These are phyloP conservation scores for Dascyllus trimaculatus DNA, from an alignment of 2,113 vertebrate genomes.

Conservation along the genomic window DNA sequence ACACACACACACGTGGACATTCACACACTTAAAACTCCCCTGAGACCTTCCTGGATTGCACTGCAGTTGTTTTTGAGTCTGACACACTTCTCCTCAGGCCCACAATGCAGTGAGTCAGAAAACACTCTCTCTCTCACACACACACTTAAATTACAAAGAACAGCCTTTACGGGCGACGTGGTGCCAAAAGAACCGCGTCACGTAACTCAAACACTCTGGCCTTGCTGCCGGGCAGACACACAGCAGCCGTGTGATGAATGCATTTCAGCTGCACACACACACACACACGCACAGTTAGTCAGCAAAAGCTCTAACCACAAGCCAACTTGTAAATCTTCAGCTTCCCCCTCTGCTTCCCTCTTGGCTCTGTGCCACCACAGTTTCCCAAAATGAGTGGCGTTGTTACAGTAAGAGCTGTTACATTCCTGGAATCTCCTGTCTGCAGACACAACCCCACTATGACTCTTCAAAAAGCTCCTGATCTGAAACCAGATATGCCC, in stretches of 20 bases:
- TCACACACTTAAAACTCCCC: conserved; percentile 15
- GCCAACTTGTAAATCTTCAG: conserved; percentile 49
- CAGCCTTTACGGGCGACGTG: neutral
- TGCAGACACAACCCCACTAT: neutral
- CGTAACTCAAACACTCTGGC: conserved; percentile 17
- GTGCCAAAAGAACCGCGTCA: conserved; percentile 26
- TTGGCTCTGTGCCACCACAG: conserved; percentile 53
- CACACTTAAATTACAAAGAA: conserved; percentile 27
- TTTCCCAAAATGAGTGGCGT: conserved; percentile 72
- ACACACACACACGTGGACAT: conserved; percentile 15
- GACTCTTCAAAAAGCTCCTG: conserved; percentile 22
- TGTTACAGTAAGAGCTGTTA: conserved; percentile 65
- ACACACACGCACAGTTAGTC: conserved; percentile 45
- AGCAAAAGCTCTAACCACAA: conserved; percentile 44
- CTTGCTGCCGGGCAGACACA: conserved; percentile 16
- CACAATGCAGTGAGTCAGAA: conserved; percentile 65
- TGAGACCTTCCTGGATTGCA: conserved; percentile 33
- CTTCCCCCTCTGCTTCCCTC: conserved; percentile 34
- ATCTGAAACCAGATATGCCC: neutral
- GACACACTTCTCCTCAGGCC: conserved; percentile 45
- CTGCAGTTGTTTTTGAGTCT: conserved; percentile 67
- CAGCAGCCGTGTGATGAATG: conserved; percentile 39
- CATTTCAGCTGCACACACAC: conserved; percentile 24
- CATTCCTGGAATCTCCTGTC: conserved; percentile 63
- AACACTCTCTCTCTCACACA: conserved; percentile 13